Percentiles rank a stretch among this genome's conserved stretches.
phyloP scores from a whole-genome alignment of 2,888 invertebrate genomes.

The Zygaena filipendulae region DNA sequence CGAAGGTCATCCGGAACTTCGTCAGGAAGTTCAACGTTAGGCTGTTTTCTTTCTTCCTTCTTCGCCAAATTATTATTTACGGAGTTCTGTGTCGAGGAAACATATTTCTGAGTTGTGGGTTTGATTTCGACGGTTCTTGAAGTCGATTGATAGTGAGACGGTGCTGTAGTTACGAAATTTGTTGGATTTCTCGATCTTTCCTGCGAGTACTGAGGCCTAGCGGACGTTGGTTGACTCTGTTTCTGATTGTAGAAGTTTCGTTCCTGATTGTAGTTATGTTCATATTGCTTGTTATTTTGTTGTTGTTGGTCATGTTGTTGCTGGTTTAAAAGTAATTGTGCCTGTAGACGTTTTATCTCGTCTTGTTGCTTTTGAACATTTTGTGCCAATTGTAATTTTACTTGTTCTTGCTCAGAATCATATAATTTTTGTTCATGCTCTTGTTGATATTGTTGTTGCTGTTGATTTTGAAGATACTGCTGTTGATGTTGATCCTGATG shows the following conservation, averaged over 20 bases:
- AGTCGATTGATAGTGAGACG: conserved; percentile 49
- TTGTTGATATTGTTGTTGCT: conserved; percentile 25
- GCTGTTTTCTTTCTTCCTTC: conserved; percentile 66
- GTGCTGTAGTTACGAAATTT: conserved; percentile 33
- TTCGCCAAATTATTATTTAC: conserved; percentile 49
- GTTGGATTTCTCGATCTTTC: conserved; percentile 45
- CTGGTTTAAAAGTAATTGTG: conserved; percentile 33
- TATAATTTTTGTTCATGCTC: conserved; percentile 45
- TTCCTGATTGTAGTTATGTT: conserved; percentile 23
- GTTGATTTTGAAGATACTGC: too few species aligned
- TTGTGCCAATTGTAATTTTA: conserved; percentile 46
- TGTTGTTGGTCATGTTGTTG: conserved; percentile 27
- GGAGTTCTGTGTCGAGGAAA: conserved; percentile 56
- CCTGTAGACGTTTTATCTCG: conserved; percentile 59
- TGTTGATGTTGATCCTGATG: conserved; percentile 31
- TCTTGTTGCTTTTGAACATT: conserved; percentile 64
- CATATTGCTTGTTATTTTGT: conserved; percentile 23
- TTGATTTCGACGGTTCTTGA: conserved; percentile 57
- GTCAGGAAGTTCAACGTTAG: conserved; percentile 75
- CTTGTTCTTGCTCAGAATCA: conserved; percentile 50
- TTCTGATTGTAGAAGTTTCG: conserved; percentile 31
- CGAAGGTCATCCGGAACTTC: conserved; percentile 90
- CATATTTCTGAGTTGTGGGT: conserved; percentile 60
- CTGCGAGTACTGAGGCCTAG: conserved; percentile 45
- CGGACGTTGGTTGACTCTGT: conserved; percentile 38